These are phyloP conservation scores for Cuniculus paca DNA, from an alignment of 2,797 vertebrate species.

Conservation along the genomic window DNA sequence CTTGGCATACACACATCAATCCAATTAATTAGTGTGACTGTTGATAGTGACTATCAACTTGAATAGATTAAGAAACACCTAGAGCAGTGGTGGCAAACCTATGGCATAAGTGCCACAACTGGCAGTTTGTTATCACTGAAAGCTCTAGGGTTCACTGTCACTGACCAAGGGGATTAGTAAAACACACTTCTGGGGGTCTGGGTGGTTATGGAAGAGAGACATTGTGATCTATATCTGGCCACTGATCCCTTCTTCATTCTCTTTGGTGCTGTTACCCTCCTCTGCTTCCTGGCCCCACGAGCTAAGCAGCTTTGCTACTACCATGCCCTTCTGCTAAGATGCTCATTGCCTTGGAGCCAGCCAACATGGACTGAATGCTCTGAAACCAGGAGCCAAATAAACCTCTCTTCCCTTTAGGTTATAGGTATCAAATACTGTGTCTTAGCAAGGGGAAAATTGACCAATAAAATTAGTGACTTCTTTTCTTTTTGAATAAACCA, in stretches of 20 bases:
- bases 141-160: neutral
- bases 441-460: neutral
- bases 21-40: neutral
- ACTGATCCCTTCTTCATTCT: neutral
- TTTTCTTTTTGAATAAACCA: neutral
- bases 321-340: neutral
- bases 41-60: neutral
- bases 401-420: neutral
- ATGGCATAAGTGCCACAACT: neutral
- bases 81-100: neutral
- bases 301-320: neutral
- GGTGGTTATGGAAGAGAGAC: neutral
- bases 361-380: neutral
- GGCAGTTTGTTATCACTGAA: neutral
- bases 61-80: neutral
- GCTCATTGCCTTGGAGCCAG: neutral
- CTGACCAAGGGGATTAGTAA: neutral
- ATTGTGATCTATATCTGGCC: neutral
- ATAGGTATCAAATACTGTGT: neutral
- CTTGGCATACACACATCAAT: neutral
- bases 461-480: neutral
- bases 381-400: neutral
- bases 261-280: neutral
- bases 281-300: neutral
- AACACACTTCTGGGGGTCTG: neutral